These are phyloP conservation scores for Apamea monoglypha DNA, from an alignment of 2,888 invertebrate genomes.

Conservation along the genomic window DNA sequence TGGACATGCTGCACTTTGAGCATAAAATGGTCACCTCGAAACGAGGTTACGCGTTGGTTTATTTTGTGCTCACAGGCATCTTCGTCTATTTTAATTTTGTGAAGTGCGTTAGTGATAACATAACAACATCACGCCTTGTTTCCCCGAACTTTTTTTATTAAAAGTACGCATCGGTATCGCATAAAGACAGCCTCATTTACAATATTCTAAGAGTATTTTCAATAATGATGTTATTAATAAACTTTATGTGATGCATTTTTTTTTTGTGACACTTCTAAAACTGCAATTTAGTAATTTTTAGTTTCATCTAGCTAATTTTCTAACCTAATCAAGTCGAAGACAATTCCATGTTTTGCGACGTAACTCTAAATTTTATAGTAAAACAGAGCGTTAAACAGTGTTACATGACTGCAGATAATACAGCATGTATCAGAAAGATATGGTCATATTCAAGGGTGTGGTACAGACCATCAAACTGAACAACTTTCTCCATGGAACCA, in stretches of 20 bases:
- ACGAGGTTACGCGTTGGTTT: no score
- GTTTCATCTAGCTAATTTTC: conserved; percentile 54
- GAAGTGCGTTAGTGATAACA: no score
- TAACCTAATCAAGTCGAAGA: conserved; percentile 39
- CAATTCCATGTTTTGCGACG: conserved; percentile 24
- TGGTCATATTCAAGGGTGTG: background rate
- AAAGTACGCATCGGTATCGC: background rate
- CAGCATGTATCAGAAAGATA: background rate
- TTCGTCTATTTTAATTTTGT: no score
- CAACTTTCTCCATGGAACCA: background rate
- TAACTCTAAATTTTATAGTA: conserved; percentile 9
- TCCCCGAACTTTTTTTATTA: background rate
- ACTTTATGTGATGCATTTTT: background rate
- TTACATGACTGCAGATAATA: conserved; percentile 45
- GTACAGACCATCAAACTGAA: background rate
- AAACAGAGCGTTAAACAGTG: conserved; percentile 25
- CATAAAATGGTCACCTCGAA: no score
- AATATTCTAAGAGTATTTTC: conserved; percentile 17
- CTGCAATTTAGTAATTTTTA: conserved; percentile 38
- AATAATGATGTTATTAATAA: background rate
- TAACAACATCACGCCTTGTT: no score
- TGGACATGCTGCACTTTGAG: no score
- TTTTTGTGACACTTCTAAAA: conserved; percentile 34
- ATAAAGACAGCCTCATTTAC: conserved; percentile 3
- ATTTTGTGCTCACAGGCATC: no score